Evolutionary conservation across 2,888 invertebrate genomes (phyloP), one percentile per base, ranked within the genome.

Genomic region (Tenthredo mesomela): DNA sequence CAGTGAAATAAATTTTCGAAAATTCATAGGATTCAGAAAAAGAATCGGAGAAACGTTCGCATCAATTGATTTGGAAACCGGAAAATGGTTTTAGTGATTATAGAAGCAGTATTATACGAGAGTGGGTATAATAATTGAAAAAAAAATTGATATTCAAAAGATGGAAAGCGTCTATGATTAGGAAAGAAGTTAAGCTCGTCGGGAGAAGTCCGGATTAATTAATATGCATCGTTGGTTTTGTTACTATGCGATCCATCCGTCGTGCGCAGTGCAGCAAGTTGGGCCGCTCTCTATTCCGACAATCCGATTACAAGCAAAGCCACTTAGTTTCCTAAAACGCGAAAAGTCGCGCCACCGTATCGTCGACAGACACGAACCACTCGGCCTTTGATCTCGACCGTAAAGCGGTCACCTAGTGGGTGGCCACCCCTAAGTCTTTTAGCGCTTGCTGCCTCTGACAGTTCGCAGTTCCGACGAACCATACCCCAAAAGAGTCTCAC

Each of bases 291-390:
- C 25, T 54, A 33, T 77, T 21, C 54, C 4, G 77, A 77, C 77
- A 80, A 80, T 80, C 80, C 61, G 80, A 80, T 80, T 80, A 80
- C 58, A 80, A 61, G 80, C 21, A 61, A 80, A 80, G 80, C 80
- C 80, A 80, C 80, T 80, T 80, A 80, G 80, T 80, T 80, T 80
- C 80, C 80, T 61, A 40, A 80, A 80, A 80, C 40, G 61, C 12
- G 80, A 80, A 80, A 80, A 80, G 61, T 80, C 61, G 21, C 43
- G 71, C 21, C 37, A 37, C 33, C 70, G 70, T 70, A 70, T 70
- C 70, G 70, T 70, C 37, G 18, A 47, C 77, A 33, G 77, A 77
- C n/a, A 50, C 12, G 54, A 77, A 77, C 77, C 77, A 61, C 80
- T 61, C 80, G 80, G 58, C 40, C 80, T 80, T 80, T 80, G 80